Evolutionary conservation across 2,888 invertebrate species (phyloP), one percentile per base, ranked within the genome.

Genomic region (Drosophila robusta): DNA sequence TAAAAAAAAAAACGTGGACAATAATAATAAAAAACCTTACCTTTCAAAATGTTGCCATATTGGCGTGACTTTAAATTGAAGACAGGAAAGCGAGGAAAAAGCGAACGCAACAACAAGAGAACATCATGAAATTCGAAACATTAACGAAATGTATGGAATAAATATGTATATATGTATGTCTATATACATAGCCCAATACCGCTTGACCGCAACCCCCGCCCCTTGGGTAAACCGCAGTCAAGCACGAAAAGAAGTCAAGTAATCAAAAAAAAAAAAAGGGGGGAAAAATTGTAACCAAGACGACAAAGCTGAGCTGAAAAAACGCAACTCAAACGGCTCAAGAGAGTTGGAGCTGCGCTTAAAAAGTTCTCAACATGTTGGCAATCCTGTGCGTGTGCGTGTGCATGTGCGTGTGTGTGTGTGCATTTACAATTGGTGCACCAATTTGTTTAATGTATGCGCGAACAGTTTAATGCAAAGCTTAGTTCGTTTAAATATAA

Each of bases 391-490:
- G 38, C 62, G 45, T 32, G 47, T 18, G 26, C 47, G 47, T 29
- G 29, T 18, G 26, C 47, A 45, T 29, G 29, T 18, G 45, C 38
- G 46, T 55, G 42, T 69, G 47, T 61, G 42, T 49, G 50, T 41
- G 18, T 64, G 50, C 64, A 68, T 24, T 46, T 4, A 46, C 54
- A 55, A 75, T 75, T 71, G 71, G 45, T 79, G 79, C 70, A 79
- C 77, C 72, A 87, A 65, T 75, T 84, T 78, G 49, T 61, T 65
- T 46, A 49, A 66, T 69, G 58, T 56, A 39, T 67, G 60, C 39
- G 52, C 69, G 84, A 80, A 80, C 87, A 70, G 57, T 73, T 73
- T 75, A 80, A 75, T 80, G 57, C 54, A 63, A 51, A 81, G 70
- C 81, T 80, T 83, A 78, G 77, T 75, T 75, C 65, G 58, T 71